These are phyloP conservation scores for Apamea anceps DNA, from an alignment of 2,888 invertebrate genomes.

Conservation along the genomic window DNA sequence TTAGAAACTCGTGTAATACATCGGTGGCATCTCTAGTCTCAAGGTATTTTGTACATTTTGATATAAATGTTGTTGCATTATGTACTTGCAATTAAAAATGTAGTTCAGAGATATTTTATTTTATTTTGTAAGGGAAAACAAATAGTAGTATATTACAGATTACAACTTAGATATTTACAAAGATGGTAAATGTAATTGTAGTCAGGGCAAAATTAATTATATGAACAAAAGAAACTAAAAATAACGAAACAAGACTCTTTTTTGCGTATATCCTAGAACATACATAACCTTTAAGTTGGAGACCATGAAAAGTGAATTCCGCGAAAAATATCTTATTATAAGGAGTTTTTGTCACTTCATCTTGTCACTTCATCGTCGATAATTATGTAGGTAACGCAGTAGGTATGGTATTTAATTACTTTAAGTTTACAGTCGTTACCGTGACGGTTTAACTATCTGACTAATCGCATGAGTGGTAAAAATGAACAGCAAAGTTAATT, in stretches of 20 bases:
- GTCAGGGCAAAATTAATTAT: neutral
- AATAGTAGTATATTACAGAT: no score
- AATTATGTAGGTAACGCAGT: neutral
- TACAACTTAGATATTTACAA: no score
- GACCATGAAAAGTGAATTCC: neutral
- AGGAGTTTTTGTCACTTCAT: neutral
- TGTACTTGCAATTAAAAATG: neutral
- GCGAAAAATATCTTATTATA: neutral
- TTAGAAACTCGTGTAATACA: no score
- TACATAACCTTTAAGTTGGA: neutral
- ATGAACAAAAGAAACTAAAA: neutral
- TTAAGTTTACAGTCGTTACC: neutral
- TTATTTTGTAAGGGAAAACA: no score
- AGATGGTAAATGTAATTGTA: no score
- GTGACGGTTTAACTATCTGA: neutral
- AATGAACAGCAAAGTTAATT: constrained; percentile 12
- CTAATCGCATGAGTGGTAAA: constrained; percentile 8
- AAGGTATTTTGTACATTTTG: neutral
- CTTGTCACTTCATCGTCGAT: neutral
- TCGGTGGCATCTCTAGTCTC: no score
- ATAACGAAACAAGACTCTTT: neutral
- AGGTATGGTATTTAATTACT: neutral
- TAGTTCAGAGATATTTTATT: neutral
- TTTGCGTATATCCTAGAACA: neutral
- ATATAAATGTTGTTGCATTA: neutral